Percentiles rank a stretch among this genome's conserved stretches.
These are phyloP conservation scores for Aptenodytes patagonicus DNA, from an alignment of 2,113 vertebrate genomes.

Conservation along the genomic window DNA sequence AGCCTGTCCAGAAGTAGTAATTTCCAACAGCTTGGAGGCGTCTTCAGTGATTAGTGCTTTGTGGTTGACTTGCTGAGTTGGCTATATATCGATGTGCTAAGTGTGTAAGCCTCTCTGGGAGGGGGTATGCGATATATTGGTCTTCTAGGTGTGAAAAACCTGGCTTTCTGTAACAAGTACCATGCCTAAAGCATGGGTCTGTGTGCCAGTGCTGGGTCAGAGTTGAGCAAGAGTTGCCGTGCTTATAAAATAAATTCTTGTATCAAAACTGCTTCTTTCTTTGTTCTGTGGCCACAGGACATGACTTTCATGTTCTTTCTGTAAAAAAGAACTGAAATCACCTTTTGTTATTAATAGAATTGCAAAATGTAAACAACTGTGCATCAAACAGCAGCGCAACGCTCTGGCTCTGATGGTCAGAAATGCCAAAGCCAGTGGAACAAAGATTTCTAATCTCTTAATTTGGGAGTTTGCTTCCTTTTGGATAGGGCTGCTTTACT, in stretches of 20 bases:
- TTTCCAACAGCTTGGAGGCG: not conserved
- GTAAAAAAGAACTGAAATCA: not conserved
- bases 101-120: not conserved
- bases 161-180: not conserved
- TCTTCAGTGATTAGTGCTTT: not conserved
- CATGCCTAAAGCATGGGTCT: not conserved
- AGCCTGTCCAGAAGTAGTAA: not conserved
- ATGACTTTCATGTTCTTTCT: not conserved
- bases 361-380: not conserved
- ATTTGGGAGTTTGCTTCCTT: not conserved
- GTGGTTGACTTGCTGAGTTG: not conserved
- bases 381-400: not conserved
- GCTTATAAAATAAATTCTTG: not conserved
- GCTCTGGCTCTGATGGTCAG: not conserved
- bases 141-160: not conserved
- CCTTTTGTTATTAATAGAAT: not conserved
- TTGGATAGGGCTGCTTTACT: not conserved
- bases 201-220: not conserved
- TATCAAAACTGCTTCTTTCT: not conserved
- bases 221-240: not conserved
- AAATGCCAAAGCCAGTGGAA: not conserved
- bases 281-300: not conserved
- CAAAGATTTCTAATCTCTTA: not conserved
- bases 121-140: accelerated
- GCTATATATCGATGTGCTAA: not conserved